Evolutionary conservation across 1,140 invertebrate genomes (phyloP), one percentile per base, ranked within the genome.

Genomic region (Papilio dardanus): DNA sequence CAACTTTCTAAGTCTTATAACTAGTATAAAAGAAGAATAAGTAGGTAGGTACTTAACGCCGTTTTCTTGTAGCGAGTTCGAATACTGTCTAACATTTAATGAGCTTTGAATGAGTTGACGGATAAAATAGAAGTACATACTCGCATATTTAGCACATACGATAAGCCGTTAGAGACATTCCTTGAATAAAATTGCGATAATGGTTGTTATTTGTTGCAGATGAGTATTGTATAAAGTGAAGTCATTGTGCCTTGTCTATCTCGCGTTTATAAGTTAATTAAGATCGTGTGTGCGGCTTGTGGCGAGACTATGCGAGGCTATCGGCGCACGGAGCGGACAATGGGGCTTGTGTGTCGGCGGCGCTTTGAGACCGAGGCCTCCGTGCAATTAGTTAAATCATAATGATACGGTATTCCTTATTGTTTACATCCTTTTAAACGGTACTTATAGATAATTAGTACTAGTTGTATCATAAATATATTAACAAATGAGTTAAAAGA

Each of bases 251-350:
- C 28, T 78, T 88, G 82, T 85, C 83, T 88, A 82, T 88, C 76
- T 80, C 73, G 76, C 79, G 77, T 86, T 88, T 85, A 86, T 86
- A 83, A 87, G 85, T 85, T 89, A 90, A 90, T 90, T 88, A 88
- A 79, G 76, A 86, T 74, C 85, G 83, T 81, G 75, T 85, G 81
- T 83, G 79, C 58, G 75, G 81, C 68, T 84, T 24, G 80, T 80
- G 50, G 81, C 76, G 7, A 35, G 33, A 8, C 33, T 35, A 35
- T 35, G 77, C 79, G 84, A 86, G 86, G 79, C 74, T 77, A 54
- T 78, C 66, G 42, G 76, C 54, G 71, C 54, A 35, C 8, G 33
- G 37, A 54, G 35, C 75, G 71, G 73, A 92, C 90, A 91, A 91
- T 83, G 79, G 81, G 80, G 33, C 74, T 85, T 87, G 91, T 89